Evolutionary conservation across 2,113 vertebrate species (phyloP).

Genomic region (Chitala chitala): DNA sequence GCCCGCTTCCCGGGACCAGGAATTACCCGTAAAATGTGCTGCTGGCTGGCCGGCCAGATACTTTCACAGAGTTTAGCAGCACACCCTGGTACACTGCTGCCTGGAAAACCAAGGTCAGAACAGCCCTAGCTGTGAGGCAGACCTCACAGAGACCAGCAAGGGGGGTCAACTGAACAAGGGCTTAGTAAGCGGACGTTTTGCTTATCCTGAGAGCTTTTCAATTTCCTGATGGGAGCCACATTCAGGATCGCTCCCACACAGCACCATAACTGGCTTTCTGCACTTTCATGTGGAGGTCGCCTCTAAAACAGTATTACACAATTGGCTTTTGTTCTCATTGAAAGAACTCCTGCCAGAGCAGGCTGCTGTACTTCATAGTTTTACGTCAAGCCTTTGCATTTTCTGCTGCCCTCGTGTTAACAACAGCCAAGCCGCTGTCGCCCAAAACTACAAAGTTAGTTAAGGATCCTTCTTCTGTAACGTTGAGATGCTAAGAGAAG

Average conservation of each 20-base stretch:
- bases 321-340: not conserved
- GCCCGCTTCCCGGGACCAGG: not conserved
- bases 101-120: not conserved
- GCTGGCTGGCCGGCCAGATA: not conserved
- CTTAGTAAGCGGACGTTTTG: not conserved
- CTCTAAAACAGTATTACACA: conserved; percentile 8
- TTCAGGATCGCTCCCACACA: not conserved
- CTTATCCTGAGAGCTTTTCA: not conserved
- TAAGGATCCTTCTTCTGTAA: not conserved
- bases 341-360: not conserved
- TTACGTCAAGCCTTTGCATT: too few relatives aligned
- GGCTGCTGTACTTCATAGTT: not conserved
- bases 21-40: not conserved
- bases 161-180: too few relatives aligned
- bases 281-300: too few relatives aligned
- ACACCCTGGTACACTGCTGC: not conserved
- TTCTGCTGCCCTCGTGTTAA: too few relatives aligned
- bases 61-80: not conserved
- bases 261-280: not conserved
- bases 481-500: too few relatives aligned
- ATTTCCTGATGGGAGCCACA: not conserved
- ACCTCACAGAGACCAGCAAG: not conserved
- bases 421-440: not conserved
- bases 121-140: not conserved
- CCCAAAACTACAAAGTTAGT: too few relatives aligned